A percentile compares a stretch with the other conserved stretches of the same genome.
phyloP scores from a whole-genome alignment of 2,113 vertebrate genomes.

The Polypterus bichir region DNA sequence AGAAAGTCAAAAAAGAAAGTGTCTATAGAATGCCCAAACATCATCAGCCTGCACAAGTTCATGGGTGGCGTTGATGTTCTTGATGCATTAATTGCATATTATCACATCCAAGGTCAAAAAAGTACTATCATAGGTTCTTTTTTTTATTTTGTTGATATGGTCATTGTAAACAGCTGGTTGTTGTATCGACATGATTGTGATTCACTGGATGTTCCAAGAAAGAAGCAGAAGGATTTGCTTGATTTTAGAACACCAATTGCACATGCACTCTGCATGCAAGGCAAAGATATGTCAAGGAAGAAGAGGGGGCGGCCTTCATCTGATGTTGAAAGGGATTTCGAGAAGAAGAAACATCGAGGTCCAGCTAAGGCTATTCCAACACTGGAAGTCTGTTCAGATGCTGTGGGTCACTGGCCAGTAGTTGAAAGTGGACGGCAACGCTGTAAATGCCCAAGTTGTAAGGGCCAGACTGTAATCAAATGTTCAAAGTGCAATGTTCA shows the following conservation, averaged over 20 bases:
- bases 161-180: constrained; percentile 16
- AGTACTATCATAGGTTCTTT: constrained; percentile 17
- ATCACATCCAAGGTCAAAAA: constrained; percentile 17
- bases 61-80: constrained; percentile 17
- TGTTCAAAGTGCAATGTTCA: too few species aligned
- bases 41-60: constrained; percentile 3
- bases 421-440: too few species aligned
- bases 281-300: constrained; percentile 3
- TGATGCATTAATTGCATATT: constrained; percentile 14
- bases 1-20: constrained; percentile 12
- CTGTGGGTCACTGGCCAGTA: too few species aligned
- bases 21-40: constrained; percentile 9
- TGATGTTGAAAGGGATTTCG: too few species aligned
- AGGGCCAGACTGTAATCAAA: too few species aligned
- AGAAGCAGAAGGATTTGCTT: constrained; percentile 17
- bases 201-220: constrained; percentile 10
- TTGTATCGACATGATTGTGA: constrained; percentile 17
- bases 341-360: too few species aligned
- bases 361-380: too few species aligned
- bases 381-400: too few species aligned
- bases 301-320: too few species aligned
- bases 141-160: constrained; percentile 18
- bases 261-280: constrained; percentile 21
- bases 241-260: constrained; percentile 12
- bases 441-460: too few species aligned